Base-by-base conservation (phyloP, 2,797 vertebrate species). In the Chromobotia macracanthus region DNA sequence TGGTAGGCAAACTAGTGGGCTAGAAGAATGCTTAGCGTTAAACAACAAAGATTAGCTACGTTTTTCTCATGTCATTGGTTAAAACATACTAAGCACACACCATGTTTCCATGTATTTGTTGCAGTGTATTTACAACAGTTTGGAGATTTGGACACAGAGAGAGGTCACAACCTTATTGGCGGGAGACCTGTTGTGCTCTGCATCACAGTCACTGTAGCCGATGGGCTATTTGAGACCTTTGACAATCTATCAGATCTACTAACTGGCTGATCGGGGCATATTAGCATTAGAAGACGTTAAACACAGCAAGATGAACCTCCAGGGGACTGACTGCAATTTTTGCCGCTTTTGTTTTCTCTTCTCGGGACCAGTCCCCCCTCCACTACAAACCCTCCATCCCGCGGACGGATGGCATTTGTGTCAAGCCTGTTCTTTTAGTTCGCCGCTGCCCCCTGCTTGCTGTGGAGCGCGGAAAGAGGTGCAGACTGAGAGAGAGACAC, bases 401-500 rank as follows among this genome's bases (percentile, higher is more conserved):
- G 86, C 90, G 91, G 87, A 89, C 91, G 85, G 91, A 92, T 91
- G 89, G 86, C 88, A 89, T 87, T 83, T 82, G 89, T 91, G 90
- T 92, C 90, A 89, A 85, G 77, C 83, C 84, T 86, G 85, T 82
- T 84, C 85, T 91, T 91, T 91, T 86, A 89, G 11, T 78, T 4
- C 7, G 46, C 64, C 68, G 35, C 60, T 70, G 60, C 63, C 77
- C 82, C 86, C 80, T 5, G 68, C 69, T 84, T 78, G 46, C 23
- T 44, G 16, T 5, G 9, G 58, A 73, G 81, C 6, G 60, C 19
- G 80, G 88, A 85, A 76, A 83, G 41, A 75, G 46, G 4, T 81
- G 77, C 84, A 90, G 86, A 87, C 85, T 83, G 86, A 83, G 79
- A 80, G 51, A 25, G 83, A 88, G 90, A 90, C 86, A 90, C 85